Evolutionary conservation across 2,888 invertebrate genomes (phyloP), one percentile per base, ranked within the genome.

Genomic region (Habrosyne pyritoides): DNA sequence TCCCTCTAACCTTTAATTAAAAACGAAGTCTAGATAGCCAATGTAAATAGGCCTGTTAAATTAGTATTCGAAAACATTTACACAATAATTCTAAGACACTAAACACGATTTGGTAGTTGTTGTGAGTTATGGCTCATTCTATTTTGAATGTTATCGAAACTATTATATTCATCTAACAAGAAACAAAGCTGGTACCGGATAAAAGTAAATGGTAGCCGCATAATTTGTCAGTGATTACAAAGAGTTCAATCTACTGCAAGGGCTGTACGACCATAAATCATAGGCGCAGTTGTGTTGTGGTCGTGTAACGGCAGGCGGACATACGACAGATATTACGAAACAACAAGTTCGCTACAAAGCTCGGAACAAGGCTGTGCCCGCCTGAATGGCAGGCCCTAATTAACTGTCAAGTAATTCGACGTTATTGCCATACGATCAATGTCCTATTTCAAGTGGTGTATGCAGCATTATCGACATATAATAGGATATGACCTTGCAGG

Each of bases 341-440:
- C 73, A 72, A 80, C 82, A 77, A 77, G 68, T 77, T 73, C 66
- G 73, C 77, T 68, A 83, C 83, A 84, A 81, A 79, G 83, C 80
- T 77, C 71, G 67, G 78, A 77, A 85, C 85, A 81, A 81, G 80
- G 73, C 75, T 67, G 60, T 60, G 61, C 77, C 75, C 64, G 69
- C 65, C 76, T 78, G 81, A 86, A 83, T 84, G 87, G 86, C 89
- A 85, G 85, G 71, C 81, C 79, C 89, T 91, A 92, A 92, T 91
- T 91, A 90, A 86, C 85, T 91, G 89, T 88, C 89, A 83, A 81
- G 79, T 86, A 86, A 89, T 86, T 86, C 84, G 82, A 87, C 81
- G 77, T 82, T 85, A 87, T 83, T 79, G 78, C 81, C 66, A 68
- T 74, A 67, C 73, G 69, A 71, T 73, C 75, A 69, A 69, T 73